Percentiles rank a stretch among this genome's conserved stretches.
phyloP scores from a whole-genome alignment of 1,140 invertebrate genomes.

The Macrobrachium nipponense region DNA sequence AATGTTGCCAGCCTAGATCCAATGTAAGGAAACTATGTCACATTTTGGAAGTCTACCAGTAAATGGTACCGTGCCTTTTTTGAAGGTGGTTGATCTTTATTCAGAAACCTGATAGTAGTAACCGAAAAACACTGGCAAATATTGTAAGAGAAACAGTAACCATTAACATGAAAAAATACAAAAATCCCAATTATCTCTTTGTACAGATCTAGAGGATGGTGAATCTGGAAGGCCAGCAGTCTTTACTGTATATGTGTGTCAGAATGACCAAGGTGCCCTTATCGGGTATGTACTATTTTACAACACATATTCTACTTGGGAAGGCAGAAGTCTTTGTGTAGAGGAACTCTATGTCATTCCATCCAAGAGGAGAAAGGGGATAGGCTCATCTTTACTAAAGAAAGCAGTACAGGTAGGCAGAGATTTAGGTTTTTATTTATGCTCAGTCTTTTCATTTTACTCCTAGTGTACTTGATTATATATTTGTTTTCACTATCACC shows the following conservation, averaged over 20 bases:
- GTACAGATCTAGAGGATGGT: constrained; percentile 15
- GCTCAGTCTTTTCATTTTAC: background rate
- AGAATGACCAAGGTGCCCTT: background rate
- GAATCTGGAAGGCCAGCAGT: background rate
- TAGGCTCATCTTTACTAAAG: constrained; percentile 5
- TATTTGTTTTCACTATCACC: no score
- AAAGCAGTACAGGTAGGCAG: background rate
- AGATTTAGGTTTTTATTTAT: background rate
- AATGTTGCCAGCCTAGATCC: no score
- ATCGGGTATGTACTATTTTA: constrained; percentile 20
- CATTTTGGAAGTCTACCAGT: no score
- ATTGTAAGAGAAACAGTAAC: no score
- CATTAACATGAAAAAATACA: no score
- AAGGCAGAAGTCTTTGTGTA: background rate
- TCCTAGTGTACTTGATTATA: background rate
- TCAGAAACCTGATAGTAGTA: no score
- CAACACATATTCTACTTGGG: constrained; percentile 29
- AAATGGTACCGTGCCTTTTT: no score
- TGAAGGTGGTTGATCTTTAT: no score
- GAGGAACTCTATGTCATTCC: constrained; percentile 19
- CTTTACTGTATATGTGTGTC: background rate
- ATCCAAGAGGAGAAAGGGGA: background rate
- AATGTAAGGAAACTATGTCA: no score
- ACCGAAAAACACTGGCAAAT: no score
- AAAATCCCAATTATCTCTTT: no score